Evolutionary conservation across 2,113 vertebrate genomes (phyloP).

Genomic region (Brevimyrus niger): DNA sequence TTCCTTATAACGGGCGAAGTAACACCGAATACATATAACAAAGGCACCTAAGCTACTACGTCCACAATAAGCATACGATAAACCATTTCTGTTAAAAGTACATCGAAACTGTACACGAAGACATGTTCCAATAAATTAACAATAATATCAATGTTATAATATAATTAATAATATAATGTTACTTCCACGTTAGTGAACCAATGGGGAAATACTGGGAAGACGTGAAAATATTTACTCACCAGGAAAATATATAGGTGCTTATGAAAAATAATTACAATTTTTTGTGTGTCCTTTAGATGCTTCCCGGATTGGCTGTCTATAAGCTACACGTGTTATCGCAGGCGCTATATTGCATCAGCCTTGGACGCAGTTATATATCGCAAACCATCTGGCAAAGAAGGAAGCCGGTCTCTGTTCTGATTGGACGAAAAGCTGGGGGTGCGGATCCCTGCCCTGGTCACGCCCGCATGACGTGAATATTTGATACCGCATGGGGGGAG

Average conservation of each 20-base stretch:
- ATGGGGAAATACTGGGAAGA: not conserved
- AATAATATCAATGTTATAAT: not conserved
- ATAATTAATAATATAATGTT: not conserved
- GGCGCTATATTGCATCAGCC: conserved; percentile 60
- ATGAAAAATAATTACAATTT: not conserved
- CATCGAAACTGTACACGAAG: not conserved
- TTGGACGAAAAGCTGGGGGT: conserved; percentile 57
- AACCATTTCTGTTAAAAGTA: not conserved
- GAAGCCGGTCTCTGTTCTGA: conserved; percentile 50
- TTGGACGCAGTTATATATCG: conserved; percentile 39
- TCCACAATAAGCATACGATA: not conserved
- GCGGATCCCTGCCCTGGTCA: conserved; percentile 45
- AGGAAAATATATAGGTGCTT: not conserved
- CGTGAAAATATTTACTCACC: not conserved
- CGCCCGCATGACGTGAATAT: conserved; percentile 37
- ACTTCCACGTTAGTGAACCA: not conserved
- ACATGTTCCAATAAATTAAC: not conserved
- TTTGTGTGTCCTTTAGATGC: not conserved
- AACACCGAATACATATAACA: not conserved
- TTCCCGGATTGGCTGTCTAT: not conserved
- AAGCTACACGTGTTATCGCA: conserved; percentile 32
- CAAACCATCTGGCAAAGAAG: conserved; percentile 38
- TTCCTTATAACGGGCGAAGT: not conserved
- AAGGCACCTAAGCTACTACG: not conserved
- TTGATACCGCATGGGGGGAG: not conserved